Conservation (phyloP, 2,113 vertebrate species). For the Microtus ochrogaster region DNA sequence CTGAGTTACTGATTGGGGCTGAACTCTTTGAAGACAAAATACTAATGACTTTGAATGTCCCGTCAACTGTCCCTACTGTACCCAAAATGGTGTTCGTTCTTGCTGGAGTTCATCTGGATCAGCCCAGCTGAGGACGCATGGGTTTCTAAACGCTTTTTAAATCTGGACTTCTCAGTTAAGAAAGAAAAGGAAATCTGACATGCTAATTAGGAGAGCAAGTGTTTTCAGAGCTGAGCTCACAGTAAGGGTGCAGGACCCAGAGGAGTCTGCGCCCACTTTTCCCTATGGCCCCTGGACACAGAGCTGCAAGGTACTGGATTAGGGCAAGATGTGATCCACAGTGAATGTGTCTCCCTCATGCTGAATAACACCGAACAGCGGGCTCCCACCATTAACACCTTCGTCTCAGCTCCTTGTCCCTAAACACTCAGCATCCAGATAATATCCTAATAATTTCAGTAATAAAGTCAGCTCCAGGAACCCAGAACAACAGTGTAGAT, state of each 20-base stretch:
- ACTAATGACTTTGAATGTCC: slow-evolving; percentile 37
- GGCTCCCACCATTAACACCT: not conserved
- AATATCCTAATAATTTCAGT: not conserved
- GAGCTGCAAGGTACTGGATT: not conserved
- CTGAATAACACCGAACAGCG: not conserved
- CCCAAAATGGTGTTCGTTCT: not conserved
- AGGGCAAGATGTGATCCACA: not conserved
- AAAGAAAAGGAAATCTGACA: not conserved
- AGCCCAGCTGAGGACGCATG: not conserved
- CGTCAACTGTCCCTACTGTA: not conserved
- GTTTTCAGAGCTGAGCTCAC: not conserved
- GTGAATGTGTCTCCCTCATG: not conserved
- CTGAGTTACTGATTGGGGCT: slow-evolving; percentile 60
- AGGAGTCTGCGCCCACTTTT: not conserved
- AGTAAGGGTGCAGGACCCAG: not conserved
- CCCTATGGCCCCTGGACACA: no score
- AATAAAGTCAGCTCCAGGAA: not conserved
- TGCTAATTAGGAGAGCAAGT: not conserved
- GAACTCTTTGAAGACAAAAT: not conserved
- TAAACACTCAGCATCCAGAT: not conserved
- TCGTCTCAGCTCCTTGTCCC: not conserved
- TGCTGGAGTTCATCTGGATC: not conserved
- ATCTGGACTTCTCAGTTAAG: not conserved
- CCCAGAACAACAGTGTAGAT: not conserved
- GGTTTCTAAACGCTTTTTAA: not conserved